phyloP scores from a whole-genome alignment of 2,888 invertebrate genomes.

The Cheilosia grossa region DNA sequence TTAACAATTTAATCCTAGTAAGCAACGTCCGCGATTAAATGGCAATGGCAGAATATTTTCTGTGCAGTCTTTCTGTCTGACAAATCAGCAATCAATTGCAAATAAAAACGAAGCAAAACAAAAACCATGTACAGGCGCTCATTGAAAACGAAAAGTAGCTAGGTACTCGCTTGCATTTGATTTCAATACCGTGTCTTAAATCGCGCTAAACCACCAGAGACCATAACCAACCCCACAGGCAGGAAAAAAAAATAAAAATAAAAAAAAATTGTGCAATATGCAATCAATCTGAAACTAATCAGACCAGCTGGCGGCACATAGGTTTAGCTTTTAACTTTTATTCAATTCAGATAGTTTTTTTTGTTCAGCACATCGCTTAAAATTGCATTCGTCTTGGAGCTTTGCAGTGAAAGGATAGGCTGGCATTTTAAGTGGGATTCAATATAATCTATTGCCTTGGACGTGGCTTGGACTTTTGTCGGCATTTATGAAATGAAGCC shows the following conservation, averaged over 20 bases:
- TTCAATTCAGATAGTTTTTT: constrained; percentile 34
- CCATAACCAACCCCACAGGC: constrained; percentile 10
- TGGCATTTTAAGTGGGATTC: constrained; percentile 43
- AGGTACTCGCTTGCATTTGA: constrained; percentile 19
- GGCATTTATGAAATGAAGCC: neutral
- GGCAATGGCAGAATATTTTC: constrained; percentile 34
- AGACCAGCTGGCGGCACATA: constrained; percentile 69
- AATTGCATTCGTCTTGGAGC: constrained; percentile 2
- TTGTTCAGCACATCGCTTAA: constrained; percentile 7
- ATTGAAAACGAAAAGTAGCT: constrained; percentile 57
- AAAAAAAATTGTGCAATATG: constrained; percentile 66
- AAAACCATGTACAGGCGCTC: constrained; percentile 33
- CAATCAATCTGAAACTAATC: constrained; percentile 73
- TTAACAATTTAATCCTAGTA: constrained; percentile 65
- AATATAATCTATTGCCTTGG: constrained; percentile 32
- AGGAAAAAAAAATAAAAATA: neutral
- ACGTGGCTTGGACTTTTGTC: neutral
- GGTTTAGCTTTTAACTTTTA: constrained; percentile 24
- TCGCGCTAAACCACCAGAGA: constrained; percentile 10
- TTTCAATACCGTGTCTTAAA: constrained; percentile 32
- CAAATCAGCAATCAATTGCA: constrained; percentile 31
- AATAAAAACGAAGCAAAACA: constrained; percentile 16
- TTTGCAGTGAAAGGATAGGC: constrained; percentile 39
- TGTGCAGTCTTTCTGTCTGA: constrained; percentile 31
- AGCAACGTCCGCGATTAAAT: constrained; percentile 67